A percentile compares a stretch with the other conserved stretches of the same genome.
Evolutionary conservation across 2,797 vertebrate species (phyloP).

Genomic region (Neosalanx taihuensis): DNA sequence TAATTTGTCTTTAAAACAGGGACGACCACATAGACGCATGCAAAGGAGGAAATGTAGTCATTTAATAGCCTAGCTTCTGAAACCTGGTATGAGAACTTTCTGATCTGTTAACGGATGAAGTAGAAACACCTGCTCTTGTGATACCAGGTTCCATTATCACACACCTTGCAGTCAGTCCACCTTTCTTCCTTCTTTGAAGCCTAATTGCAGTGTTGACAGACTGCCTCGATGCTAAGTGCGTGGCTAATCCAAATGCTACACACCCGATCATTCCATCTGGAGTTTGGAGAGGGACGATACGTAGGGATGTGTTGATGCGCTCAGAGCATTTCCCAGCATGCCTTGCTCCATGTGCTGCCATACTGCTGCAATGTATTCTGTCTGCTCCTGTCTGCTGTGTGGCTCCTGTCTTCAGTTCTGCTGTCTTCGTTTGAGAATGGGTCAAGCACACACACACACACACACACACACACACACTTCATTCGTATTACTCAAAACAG

Average conservation of each 20-base stretch:
- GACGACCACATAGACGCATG: neutral
- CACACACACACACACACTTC: conserved; percentile 10
- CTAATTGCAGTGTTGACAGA: neutral
- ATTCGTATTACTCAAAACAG: neutral
- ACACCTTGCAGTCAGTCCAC: no score
- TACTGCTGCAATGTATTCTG: conserved; percentile 33
- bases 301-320: conserved; percentile 38
- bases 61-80: neutral
- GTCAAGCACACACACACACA: conserved; percentile 5
- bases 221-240: neutral
- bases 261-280: neutral
- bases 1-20: neutral
- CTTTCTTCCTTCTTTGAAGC: neutral
- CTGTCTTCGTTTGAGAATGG: conserved; percentile 14
- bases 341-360: conserved; percentile 53
- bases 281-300: neutral
- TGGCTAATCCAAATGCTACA: neutral
- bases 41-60: neutral
- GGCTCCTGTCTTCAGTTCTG: conserved; percentile 27
- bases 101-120: neutral
- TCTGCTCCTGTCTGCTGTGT: conserved; percentile 12
- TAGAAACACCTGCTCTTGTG: neutral
- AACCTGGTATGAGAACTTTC: conserved; percentile 5
- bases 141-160: no score
- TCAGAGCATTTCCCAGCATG: conserved; percentile 51